These are phyloP conservation scores for Jaculus jaculus DNA, from an alignment of 2,113 vertebrate species.

Conservation along the genomic window DNA sequence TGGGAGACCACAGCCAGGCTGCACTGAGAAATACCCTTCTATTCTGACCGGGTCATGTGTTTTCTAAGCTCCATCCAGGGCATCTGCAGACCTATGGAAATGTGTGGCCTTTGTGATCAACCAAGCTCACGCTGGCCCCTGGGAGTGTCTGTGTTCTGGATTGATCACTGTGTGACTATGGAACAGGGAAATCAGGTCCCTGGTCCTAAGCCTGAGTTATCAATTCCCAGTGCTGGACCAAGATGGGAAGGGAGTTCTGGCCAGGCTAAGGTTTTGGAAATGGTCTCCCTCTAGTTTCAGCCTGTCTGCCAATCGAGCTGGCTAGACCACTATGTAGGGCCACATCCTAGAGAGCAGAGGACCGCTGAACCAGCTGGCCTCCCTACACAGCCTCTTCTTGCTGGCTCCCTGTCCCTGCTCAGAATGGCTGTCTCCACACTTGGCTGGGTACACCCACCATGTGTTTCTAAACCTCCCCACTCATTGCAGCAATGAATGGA, in stretches of 20 bases:
- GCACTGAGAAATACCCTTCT: neutral
- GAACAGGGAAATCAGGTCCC: neutral
- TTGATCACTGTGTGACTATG: neutral
- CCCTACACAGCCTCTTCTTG: neutral
- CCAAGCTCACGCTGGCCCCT: neutral
- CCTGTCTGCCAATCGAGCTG: slow-evolving; percentile 35
- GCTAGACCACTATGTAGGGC: neutral
- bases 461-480: neutral
- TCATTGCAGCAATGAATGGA: neutral
- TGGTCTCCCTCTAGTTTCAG: slow-evolving; percentile 1
- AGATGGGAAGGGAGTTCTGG: neutral
- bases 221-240: neutral
- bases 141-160: neutral
- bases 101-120: neutral
- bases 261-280: slow-evolving; percentile 21
- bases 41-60: neutral
- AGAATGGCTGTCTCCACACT: neutral
- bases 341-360: slow-evolving; percentile 11
- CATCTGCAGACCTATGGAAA: neutral
- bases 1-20: neutral
- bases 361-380: slow-evolving; percentile 44
- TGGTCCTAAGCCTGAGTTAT: neutral
- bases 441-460: neutral
- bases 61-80: neutral
- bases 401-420: neutral